Conservation (phyloP, 2,888 invertebrate genomes). For the Leucophenga maculata region DNA sequence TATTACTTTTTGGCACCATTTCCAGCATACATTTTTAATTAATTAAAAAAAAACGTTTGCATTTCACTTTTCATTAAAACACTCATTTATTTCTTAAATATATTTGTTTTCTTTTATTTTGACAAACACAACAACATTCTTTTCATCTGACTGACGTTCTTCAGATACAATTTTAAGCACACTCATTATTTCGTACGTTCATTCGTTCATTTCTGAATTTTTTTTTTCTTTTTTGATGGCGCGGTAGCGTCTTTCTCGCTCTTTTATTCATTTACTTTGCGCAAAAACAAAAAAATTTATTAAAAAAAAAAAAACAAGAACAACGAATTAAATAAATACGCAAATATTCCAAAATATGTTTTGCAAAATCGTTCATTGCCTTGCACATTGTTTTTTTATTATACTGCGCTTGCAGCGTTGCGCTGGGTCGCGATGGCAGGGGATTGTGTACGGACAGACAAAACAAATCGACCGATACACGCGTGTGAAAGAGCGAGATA, state of each 20-base stretch:
- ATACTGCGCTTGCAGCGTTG: not conserved
- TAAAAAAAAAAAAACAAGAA: not conserved
- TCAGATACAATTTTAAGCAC: too few species aligned
- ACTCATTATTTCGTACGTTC: too few species aligned
- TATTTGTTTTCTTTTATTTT: too few species aligned
- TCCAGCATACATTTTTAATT: slow-evolving; percentile 60
- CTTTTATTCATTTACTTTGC: not conserved
- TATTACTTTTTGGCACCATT: slow-evolving; percentile 41
- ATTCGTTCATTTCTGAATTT: too few species aligned
- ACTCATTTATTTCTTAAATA: too few species aligned
- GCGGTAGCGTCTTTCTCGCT: not conserved
- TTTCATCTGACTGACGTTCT: too few species aligned
- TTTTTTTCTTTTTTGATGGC: not conserved
- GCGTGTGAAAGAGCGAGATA: too few species aligned
- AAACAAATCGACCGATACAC: slow-evolving; percentile 4
- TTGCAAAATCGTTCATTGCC: slow-evolving; percentile 47
- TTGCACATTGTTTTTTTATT: slow-evolving; percentile 41
- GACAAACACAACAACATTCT: too few species aligned
- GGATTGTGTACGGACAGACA: slow-evolving; percentile 10
- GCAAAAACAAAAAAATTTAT: slow-evolving; percentile 25
- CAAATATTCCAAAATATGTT: slow-evolving; percentile 47
- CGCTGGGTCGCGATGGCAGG: slow-evolving; percentile 14
- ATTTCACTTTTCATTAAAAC: too few species aligned
- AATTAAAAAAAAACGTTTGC: slow-evolving; percentile 47
- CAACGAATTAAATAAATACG: slow-evolving; percentile 43